phyloP scores from a whole-genome alignment of 2,797 vertebrate species.

The Anguilla megastoma region DNA sequence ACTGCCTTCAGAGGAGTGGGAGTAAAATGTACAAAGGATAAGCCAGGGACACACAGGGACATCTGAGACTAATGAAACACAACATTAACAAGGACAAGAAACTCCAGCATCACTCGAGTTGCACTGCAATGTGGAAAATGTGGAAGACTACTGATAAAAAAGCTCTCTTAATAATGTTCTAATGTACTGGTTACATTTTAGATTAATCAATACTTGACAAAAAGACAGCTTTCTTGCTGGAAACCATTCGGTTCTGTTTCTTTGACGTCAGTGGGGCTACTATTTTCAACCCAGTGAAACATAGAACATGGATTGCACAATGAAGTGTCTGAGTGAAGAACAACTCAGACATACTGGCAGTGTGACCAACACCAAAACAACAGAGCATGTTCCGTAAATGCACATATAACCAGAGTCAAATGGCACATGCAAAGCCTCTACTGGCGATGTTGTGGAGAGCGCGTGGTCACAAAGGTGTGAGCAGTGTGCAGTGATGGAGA shows the following conservation, averaged over 20 bases:
- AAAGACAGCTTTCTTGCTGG: not conserved
- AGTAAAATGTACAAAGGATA: slow-evolving; percentile 17
- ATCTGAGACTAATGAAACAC: slow-evolving; percentile 3
- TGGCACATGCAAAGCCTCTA: slow-evolving; percentile 56
- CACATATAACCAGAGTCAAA: slow-evolving; percentile 45
- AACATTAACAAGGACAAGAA: slow-evolving; percentile 45
- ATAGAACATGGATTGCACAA: slow-evolving; percentile 3
- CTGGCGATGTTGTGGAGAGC: slow-evolving; percentile 41
- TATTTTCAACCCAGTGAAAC: not conserved
- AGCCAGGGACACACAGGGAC: not conserved
- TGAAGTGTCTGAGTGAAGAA: slow-evolving; percentile 24
- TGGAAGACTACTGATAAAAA: slow-evolving; percentile 26
- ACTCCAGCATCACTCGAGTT: slow-evolving; percentile 29
- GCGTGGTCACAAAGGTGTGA: slow-evolving; percentile 41
- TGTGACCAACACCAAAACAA: slow-evolving; percentile 43
- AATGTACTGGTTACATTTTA: not conserved
- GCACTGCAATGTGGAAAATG: slow-evolving; percentile 37
- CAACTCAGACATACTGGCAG: slow-evolving; percentile 31
- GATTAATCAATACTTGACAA: not conserved
- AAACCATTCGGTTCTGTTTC: not conserved
- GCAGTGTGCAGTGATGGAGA: slow-evolving; percentile 53
- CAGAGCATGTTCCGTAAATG: slow-evolving; percentile 46
- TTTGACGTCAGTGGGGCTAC: not conserved
- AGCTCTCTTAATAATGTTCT: not conserved
- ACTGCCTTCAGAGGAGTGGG: not conserved